Evolutionary conservation across 2,888 invertebrate species (phyloP).

Genomic region (Dexiosoma caninum): DNA sequence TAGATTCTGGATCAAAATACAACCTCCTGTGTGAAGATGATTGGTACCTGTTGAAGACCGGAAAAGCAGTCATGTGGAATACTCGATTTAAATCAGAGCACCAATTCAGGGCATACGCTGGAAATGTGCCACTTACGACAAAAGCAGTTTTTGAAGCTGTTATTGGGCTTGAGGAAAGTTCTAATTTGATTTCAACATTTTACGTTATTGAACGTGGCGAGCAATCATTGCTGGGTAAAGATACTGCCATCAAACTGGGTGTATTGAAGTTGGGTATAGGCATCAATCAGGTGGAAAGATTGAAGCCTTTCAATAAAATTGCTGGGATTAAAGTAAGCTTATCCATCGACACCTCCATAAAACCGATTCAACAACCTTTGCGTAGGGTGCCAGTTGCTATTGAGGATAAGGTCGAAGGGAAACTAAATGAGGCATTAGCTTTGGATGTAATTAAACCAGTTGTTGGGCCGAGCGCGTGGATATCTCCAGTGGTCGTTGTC

Average conservation of each 20-base stretch:
- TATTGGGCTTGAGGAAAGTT: neutral
- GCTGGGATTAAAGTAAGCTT: conserved; percentile 33
- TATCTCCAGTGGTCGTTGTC: conserved; percentile 70
- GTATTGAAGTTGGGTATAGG: conserved; percentile 37
- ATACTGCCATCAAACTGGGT: conserved; percentile 39
- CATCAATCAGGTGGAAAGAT: conserved; percentile 27
- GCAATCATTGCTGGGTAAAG: conserved; percentile 24
- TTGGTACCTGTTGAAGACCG: conserved; percentile 26
- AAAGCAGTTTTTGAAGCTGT: conserved; percentile 50
- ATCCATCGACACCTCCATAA: neutral
- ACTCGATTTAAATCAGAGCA: conserved; percentile 46
- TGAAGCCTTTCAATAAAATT: conserved; percentile 40
- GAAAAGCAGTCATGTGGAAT: conserved; percentile 31
- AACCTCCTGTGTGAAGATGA: conserved; percentile 48
- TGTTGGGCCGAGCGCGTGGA: conserved; percentile 68
- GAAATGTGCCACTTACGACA: conserved; percentile 33
- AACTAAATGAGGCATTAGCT: conserved; percentile 46
- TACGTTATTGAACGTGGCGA: conserved; percentile 39
- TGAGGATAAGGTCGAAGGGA: conserved; percentile 46
- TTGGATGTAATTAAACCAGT: conserved; percentile 71
- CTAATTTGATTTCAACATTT: conserved; percentile 28
- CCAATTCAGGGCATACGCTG: conserved; percentile 54
- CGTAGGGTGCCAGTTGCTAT: conserved; percentile 69
- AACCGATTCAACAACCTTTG: conserved; percentile 46
- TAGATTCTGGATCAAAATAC: conserved; percentile 54